Conservation (phyloP, 1,140 invertebrate species). For the Aphis craccivora region DNA sequence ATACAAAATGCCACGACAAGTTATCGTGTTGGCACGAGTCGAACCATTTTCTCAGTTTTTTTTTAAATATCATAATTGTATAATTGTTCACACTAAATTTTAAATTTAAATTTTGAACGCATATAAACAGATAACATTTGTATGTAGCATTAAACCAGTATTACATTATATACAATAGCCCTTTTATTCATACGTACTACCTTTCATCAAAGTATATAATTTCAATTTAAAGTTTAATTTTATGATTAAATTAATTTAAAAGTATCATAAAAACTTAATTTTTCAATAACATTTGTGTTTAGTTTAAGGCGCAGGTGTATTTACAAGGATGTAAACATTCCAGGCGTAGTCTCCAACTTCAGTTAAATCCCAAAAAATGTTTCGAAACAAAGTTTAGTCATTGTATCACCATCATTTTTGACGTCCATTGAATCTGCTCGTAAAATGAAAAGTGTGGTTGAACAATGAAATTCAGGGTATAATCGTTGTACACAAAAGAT, state of each 20-base stretch:
- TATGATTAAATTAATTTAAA: constrained; percentile 20
- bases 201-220: constrained; percentile 3
- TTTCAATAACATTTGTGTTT: neutral
- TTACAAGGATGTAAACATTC: constrained; percentile 17
- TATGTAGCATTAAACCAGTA: neutral
- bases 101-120: no score
- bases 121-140: neutral
- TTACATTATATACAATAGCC: neutral
- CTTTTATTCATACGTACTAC: neutral
- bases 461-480: constrained; percentile 47
- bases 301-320: neutral
- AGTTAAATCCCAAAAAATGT: constrained; percentile 47
- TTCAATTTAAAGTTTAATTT: constrained; percentile 15
- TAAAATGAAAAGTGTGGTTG: constrained; percentile 46
- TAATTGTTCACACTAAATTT: neutral
- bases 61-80: no score
- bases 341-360: neutral
- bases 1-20: no score
- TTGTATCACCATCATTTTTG: constrained; percentile 39
- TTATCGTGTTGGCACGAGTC: no score
- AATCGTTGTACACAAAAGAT: constrained; percentile 56
- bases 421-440: constrained; percentile 42
- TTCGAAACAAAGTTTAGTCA: constrained; percentile 29
- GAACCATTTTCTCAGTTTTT: no score
- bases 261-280: neutral